Percentiles rank a stretch among this genome's conserved stretches.
These are phyloP conservation scores for Sycophaga agraensis DNA, from an alignment of 1,140 invertebrate genomes.

Conservation along the genomic window DNA sequence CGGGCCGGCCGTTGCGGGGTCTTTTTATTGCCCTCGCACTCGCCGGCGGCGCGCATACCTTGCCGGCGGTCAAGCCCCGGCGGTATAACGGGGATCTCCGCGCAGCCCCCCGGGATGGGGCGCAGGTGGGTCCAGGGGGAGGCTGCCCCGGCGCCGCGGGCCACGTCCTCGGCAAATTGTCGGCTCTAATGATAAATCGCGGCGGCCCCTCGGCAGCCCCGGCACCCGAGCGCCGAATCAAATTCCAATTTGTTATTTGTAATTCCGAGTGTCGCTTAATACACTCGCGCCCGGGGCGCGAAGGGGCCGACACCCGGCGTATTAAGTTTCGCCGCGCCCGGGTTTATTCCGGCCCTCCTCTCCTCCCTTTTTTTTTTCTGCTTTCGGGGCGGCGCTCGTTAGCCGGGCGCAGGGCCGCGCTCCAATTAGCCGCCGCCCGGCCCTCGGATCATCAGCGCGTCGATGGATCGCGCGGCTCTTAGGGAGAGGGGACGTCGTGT, in stretches of 20 bases:
- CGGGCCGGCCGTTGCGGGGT: too few species aligned
- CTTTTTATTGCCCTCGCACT: background rate
- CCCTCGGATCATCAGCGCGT: background rate
- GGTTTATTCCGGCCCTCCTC: too few species aligned
- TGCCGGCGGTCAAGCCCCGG: conserved; percentile 29
- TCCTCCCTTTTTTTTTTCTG: conserved; percentile 6
- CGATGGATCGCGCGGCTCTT: background rate
- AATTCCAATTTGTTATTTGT: conserved; percentile 62
- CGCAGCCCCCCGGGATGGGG: conserved; percentile 28
- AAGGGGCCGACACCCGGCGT: too few species aligned
- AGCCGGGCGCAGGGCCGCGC: too few species aligned
- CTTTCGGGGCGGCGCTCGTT: background rate
- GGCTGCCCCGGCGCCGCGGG: too few species aligned
- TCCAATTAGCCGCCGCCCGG: too few species aligned
- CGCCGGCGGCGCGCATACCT: too few species aligned
- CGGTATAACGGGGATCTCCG: conserved; percentile 28
- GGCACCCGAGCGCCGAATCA: conserved; percentile 47
- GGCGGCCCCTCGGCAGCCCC: conserved; percentile 29
- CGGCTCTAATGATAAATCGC: conserved; percentile 58
- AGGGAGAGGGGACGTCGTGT: background rate
- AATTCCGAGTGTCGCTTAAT: conserved; percentile 60
- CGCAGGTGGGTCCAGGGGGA: conserved; percentile 17
- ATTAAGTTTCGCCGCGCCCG: conserved; percentile 29
- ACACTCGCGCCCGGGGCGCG: conserved; percentile 48
- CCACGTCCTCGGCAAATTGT: conserved; percentile 54